Evolutionary conservation across 2,113 vertebrate species (phyloP).

Genomic region (Maccullochella peelii): DNA sequence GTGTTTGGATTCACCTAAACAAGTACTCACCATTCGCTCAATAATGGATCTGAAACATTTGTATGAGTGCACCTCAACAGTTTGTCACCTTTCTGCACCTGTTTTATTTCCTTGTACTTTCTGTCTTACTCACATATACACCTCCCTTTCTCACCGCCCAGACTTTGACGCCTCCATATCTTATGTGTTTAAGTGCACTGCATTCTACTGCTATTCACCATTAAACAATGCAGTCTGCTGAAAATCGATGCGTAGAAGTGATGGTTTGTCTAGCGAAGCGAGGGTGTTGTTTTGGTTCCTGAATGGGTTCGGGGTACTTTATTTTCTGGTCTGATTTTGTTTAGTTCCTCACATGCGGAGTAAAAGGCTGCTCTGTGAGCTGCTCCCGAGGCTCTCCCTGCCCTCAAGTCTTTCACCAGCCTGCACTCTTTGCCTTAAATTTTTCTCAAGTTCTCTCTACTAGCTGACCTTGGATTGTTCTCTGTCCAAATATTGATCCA

Average conservation of each 20-base stretch:
- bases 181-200: slow-evolving; percentile 47
- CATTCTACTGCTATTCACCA: slow-evolving; percentile 50
- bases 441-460: slow-evolving; percentile 53
- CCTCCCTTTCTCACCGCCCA: slow-evolving; percentile 13
- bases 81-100: slow-evolving; percentile 13
- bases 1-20: neutral
- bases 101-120: slow-evolving; percentile 25
- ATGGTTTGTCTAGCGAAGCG: slow-evolving; percentile 44
- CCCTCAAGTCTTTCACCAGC: slow-evolving; percentile 62
- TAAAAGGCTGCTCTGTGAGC: slow-evolving; percentile 52
- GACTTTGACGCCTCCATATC: slow-evolving; percentile 36
- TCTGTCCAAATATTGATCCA: slow-evolving; percentile 77
- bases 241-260: slow-evolving; percentile 61
- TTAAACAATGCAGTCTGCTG: slow-evolving; percentile 57
- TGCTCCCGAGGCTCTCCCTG: slow-evolving; percentile 32
- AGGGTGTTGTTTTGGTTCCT: slow-evolving; percentile 52
- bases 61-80: neutral
- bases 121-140: neutral
- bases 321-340: slow-evolving; percentile 28
- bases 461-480: slow-evolving; percentile 74
- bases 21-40: neutral
- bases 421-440: slow-evolving; percentile 40
- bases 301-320: slow-evolving; percentile 29
- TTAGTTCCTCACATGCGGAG: slow-evolving; percentile 30
- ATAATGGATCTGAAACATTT: slow-evolving; percentile 1